phyloP scores from a whole-genome alignment of 2,113 vertebrate genomes.

The Psammodynastes pulverulentus region DNA sequence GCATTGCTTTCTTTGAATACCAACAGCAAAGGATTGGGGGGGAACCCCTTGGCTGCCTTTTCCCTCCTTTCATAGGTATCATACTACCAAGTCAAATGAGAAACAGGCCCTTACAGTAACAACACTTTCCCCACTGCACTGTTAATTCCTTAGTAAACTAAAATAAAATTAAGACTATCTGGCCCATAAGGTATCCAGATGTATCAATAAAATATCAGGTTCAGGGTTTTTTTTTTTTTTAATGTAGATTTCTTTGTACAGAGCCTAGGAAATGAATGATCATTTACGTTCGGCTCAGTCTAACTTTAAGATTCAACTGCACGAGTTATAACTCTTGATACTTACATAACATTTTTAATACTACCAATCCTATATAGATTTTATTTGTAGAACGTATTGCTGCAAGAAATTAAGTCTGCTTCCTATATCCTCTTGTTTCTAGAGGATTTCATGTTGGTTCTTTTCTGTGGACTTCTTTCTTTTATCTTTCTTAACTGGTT shows the following conservation, averaged over 20 bases:
- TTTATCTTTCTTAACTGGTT: not conserved
- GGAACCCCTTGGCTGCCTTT: constrained; percentile 45
- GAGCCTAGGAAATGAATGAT: constrained; percentile 53
- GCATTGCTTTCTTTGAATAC: constrained; percentile 70
- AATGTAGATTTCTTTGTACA: constrained; percentile 59
- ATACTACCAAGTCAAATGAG: constrained; percentile 68
- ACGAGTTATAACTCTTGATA: constrained; percentile 30
- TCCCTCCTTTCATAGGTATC: constrained; percentile 65
- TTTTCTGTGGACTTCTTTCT: not conserved
- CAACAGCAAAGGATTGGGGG: constrained; percentile 33
- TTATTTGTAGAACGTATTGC: not conserved
- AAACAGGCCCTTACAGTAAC: constrained; percentile 71
- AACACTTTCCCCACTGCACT: constrained; percentile 73
- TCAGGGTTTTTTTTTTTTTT: constrained; percentile 49
- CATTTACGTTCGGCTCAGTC: constrained; percentile 63
- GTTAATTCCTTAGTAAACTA: constrained; percentile 80
- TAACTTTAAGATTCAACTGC: constrained; percentile 52
- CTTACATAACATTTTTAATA: constrained; percentile 30
- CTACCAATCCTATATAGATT: not conserved
- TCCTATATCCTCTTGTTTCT: not conserved
- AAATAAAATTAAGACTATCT: constrained; percentile 76
- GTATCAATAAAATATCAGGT: constrained; percentile 62
- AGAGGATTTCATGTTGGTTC: not conserved
- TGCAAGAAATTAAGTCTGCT: not conserved
- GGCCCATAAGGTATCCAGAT: constrained; percentile 73